Conservation (phyloP, 2,888 invertebrate species). For the Chaetoderma sp. region DNA sequence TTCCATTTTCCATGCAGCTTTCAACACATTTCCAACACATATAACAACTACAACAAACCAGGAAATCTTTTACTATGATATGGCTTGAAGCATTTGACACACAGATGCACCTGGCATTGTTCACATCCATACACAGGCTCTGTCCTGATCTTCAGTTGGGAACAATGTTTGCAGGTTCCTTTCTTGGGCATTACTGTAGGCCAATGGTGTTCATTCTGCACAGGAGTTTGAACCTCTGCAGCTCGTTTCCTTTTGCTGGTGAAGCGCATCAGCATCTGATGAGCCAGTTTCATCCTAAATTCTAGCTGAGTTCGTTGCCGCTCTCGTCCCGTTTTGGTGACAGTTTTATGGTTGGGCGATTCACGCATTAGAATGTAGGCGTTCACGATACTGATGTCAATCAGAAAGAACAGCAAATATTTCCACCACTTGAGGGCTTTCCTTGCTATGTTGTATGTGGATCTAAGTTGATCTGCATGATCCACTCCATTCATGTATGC, state of each 20-base stretch:
- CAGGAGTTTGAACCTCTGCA: too few relatives aligned
- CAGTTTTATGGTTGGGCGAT: neutral
- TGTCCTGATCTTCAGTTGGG: neutral
- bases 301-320: neutral
- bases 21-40: too few relatives aligned
- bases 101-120: neutral
- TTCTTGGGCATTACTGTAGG: neutral
- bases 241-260: too few relatives aligned
- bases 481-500: conserved; percentile 8
- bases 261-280: too few relatives aligned
- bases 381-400: neutral
- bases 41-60: too few relatives aligned
- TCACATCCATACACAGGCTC: neutral
- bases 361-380: too few relatives aligned
- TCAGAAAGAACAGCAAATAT: neutral
- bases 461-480: neutral
- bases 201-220: neutral
- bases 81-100: conserved; percentile 1
- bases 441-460: neutral
- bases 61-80: too few relatives aligned
- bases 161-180: neutral
- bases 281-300: too few relatives aligned
- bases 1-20: too few relatives aligned
- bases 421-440: neutral
- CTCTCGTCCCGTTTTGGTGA: neutral